Base-by-base conservation (phyloP, 53 echinoderm and acorn worm species). In the Apostichopus leukothele region DNA sequence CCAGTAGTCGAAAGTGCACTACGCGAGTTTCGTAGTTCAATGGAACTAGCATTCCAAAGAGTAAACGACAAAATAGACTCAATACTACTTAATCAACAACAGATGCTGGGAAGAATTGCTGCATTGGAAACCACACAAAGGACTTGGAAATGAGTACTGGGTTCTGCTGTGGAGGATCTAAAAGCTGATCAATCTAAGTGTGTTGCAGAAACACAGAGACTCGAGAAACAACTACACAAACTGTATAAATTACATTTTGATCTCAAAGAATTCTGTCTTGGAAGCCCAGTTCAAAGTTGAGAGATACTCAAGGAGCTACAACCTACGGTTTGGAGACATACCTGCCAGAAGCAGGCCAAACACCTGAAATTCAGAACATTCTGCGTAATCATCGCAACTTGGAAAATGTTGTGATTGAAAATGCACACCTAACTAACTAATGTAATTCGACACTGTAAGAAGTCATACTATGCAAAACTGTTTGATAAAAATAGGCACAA, bases 221-320 rank as follows among this genome's bases (percentile, higher is more conserved):
- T 80, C 9, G 54, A 18, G 16, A 80, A 53, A n/a, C 80, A 7
- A 53, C 6, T 13, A 18, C 9, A 6, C 21, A 54, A 80, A 53
- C 53, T 80, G 26, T 55, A 52, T 57, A 80, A 80, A n/a, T 80
- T 80, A 51, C 78, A 78, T 51, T 51, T 10, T 50, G 18, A 52
- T 14, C 14, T 78, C 26, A 78, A 78, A 14, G 3, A 80, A 57
- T 27, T 53, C 54, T 80, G 19, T 78, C 27, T 7, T 11, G 3
- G 53, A 78, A 16, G 79, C 52, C 18, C 79, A 79, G 18, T 52
- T 79, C 52, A 78, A 78, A 78, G 79, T 52, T 78, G 53, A 78
- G 12, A 51, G 79, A 11, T 78, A 78, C 52, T 78, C 52, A 6
- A 78, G 79, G 14, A 78, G 79, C 16, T 78, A 18, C 13, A 78